phyloP scores from a whole-genome alignment of 2,888 invertebrate genomes.

The Toxonevra muliebris region DNA sequence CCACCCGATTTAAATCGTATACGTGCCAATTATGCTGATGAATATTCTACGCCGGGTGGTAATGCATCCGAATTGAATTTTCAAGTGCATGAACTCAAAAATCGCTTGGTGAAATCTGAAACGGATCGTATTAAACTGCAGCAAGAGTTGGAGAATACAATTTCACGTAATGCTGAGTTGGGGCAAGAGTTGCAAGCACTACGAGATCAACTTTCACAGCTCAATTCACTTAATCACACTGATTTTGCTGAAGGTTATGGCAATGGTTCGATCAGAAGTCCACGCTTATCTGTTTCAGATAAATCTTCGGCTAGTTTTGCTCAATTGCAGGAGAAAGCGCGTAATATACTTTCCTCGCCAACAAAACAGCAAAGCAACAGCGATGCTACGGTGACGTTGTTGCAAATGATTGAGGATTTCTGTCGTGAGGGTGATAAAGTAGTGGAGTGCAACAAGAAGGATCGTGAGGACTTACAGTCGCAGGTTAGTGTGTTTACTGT shows the following conservation, averaged over 20 bases:
- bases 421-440: conserved; percentile 70
- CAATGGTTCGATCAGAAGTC: conserved; percentile 53
- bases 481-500: conserved; percentile 70
- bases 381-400: conserved; percentile 61
- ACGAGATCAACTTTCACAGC: conserved; percentile 65
- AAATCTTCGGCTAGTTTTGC: conserved; percentile 56
- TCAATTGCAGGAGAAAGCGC: conserved; percentile 61
- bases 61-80: conserved; percentile 63
- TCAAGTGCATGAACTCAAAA: conserved; percentile 70
- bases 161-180: conserved; percentile 70
- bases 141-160: conserved; percentile 70
- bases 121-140: conserved; percentile 67
- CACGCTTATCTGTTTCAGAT: conserved; percentile 46
- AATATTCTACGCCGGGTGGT: conserved; percentile 46
- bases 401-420: conserved; percentile 72
- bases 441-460: conserved; percentile 72
- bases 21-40: conserved; percentile 35
- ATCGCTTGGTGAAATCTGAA: conserved; percentile 63
- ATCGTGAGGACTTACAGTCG: conserved; percentile 76
- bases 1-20: conserved; percentile 59
- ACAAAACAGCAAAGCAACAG: conserved; percentile 44
- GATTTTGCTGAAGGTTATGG: conserved; percentile 70
- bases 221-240: conserved; percentile 61
- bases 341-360: conserved; percentile 56
- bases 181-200: conserved; percentile 66